phyloP scores from a whole-genome alignment of 2,113 vertebrate species.

The Aix galericulata region DNA sequence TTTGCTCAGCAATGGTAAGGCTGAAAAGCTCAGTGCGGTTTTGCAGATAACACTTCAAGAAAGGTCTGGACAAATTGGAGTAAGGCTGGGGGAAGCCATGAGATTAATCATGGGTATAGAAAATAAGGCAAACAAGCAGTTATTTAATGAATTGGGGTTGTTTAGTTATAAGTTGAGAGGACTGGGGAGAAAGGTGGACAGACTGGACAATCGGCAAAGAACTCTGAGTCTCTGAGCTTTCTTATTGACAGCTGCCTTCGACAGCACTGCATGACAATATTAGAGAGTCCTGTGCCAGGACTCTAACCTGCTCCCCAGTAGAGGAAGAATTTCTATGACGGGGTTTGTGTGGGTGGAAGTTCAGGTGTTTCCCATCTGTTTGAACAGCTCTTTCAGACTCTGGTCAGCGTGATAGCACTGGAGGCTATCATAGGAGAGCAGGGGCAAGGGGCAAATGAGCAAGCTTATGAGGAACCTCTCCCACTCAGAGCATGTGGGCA shows the following conservation, averaged over 20 bases:
- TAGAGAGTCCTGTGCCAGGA: background rate
- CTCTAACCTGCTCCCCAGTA: background rate
- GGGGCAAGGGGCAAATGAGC: background rate
- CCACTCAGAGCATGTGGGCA: background rate
- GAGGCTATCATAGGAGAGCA: background rate
- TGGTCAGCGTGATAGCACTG: background rate
- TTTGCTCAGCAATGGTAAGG: background rate
- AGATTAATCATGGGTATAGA: background rate
- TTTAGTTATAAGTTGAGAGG: background rate
- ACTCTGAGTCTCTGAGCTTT: background rate
- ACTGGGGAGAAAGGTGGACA: background rate
- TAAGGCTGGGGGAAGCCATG: rapidly evolving
- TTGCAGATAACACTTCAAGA: background rate
- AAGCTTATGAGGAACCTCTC: background rate
- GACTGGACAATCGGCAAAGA: background rate
- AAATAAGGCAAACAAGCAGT: background rate
- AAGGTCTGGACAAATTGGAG: background rate
- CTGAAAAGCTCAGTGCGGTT: slow-evolving; percentile 1
- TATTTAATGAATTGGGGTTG: background rate
- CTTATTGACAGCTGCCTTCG: background rate
- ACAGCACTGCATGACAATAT: background rate
- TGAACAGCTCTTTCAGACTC: background rate
- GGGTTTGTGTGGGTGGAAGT: background rate
- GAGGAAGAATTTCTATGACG: background rate
- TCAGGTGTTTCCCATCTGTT: background rate